Conservation (phyloP, 1,140 invertebrate genomes). For the Drosophila watanabei region DNA sequence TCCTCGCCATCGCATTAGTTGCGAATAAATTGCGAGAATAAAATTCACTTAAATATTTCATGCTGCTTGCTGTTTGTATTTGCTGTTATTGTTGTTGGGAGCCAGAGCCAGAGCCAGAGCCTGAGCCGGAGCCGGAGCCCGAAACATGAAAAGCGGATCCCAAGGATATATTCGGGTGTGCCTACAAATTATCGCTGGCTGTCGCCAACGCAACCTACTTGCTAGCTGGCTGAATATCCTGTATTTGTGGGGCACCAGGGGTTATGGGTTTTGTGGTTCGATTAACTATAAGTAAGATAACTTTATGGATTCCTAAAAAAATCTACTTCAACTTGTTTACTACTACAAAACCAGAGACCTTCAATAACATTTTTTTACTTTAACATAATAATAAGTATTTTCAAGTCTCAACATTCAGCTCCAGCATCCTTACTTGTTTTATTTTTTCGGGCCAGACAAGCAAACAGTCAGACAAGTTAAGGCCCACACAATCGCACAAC, state of each 20-base stretch:
- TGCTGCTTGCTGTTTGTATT: constrained; percentile 17
- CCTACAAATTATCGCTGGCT: constrained; percentile 72
- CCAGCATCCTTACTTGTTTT: background rate
- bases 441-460: constrained; percentile 47
- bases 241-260: background rate
- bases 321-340: too few relatives aligned
- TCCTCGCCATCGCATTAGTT: constrained; percentile 63
- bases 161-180: constrained; percentile 54
- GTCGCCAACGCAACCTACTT: constrained; percentile 49
- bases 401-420: background rate
- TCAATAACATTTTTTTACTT: too few relatives aligned
- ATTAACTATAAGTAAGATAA: too few relatives aligned
- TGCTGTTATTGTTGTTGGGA: constrained; percentile 2
- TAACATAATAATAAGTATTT: background rate
- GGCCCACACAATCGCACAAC: constrained; percentile 26
- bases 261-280: background rate
- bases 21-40: constrained; percentile 72
- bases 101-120: constrained; percentile 19
- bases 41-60: constrained; percentile 80
- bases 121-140: constrained; percentile 17
- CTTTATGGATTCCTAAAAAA: fast-evolving
- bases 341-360: too few relatives aligned
- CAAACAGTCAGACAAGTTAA: constrained; percentile 58
- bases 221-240: constrained; percentile 16
- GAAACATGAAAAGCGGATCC: constrained; percentile 58